These are phyloP conservation scores for Magallana ariakensis DNA, from an alignment of 1,140 invertebrate genomes.

Conservation along the genomic window DNA sequence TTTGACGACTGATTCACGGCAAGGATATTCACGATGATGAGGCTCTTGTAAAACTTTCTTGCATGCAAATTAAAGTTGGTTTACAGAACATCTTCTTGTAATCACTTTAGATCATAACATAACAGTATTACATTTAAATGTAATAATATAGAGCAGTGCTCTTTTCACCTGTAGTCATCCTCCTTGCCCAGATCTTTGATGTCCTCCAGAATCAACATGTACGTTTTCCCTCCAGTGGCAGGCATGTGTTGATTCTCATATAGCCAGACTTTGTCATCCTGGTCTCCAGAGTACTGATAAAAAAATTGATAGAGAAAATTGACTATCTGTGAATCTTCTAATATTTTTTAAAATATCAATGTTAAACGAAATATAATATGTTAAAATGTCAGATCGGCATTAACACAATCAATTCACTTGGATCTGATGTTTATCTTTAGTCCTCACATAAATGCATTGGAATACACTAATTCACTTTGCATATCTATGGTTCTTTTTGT, in stretches of 20 bases:
- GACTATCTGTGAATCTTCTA: neutral
- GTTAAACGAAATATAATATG: too few species aligned
- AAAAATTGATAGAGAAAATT: neutral
- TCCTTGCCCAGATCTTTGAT: conserved; percentile 87
- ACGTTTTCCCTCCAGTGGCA: conserved; percentile 88
- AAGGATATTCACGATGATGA: too few species aligned
- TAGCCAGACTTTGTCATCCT: conserved; percentile 91
- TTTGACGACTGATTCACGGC: too few species aligned
- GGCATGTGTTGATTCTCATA: conserved; percentile 88
- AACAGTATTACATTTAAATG: too few species aligned
- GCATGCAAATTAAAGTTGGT: too few species aligned
- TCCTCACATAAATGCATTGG: too few species aligned
- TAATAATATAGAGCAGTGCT: too few species aligned
- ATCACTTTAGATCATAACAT: too few species aligned
- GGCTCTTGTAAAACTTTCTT: too few species aligned
- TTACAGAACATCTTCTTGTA: too few species aligned
- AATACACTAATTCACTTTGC: neutral
- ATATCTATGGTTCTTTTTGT: neutral
- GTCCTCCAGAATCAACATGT: conserved; percentile 90
- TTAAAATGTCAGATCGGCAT: neutral
- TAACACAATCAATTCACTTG: neutral
- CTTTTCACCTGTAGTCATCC: conserved; percentile 85
- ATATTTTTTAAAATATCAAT: too few species aligned
- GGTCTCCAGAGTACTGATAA: conserved; percentile 87
- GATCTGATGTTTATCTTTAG: neutral